Conservation (phyloP, 2,797 vertebrate species). For the Anguilla anguilla region DNA sequence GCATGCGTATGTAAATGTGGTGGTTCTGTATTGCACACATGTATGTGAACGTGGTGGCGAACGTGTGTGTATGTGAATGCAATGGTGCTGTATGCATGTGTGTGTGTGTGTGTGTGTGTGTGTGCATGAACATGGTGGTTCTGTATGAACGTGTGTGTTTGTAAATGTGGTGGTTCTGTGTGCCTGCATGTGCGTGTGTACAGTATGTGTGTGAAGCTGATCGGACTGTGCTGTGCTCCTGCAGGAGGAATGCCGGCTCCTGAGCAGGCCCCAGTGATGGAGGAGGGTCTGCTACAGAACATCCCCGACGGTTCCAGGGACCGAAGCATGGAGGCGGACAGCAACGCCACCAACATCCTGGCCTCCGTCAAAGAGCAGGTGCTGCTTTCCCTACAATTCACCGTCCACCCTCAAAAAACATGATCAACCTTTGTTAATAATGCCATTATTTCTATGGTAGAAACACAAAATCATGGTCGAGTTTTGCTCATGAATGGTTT, state of each 20-base stretch:
- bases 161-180: not conserved
- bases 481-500: not conserved
- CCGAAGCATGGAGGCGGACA: conserved; percentile 79
- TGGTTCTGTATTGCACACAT: not conserved
- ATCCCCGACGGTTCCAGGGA: conserved; percentile 64
- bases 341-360: conserved; percentile 91
- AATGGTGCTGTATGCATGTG: not conserved
- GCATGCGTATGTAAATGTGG: no score
- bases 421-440: not conserved
- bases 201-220: not conserved
- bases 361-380: conserved; percentile 99
- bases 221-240: not conserved
- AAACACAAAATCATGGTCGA: no score
- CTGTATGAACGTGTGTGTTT: not conserved
- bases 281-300: conserved; percentile 69
- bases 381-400: conserved; percentile 11
- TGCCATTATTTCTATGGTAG: not conserved
- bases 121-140: not conserved
- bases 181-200: not conserved
- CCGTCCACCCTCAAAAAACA: not conserved
- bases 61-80: not conserved
- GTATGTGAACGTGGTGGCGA: not conserved
- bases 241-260: conserved; percentile 80
- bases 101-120: conserved; percentile 5
- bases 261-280: conserved; percentile 72